Base-by-base conservation (phyloP, 1,140 invertebrate genomes). In the Lordiphosa mommai region DNA sequence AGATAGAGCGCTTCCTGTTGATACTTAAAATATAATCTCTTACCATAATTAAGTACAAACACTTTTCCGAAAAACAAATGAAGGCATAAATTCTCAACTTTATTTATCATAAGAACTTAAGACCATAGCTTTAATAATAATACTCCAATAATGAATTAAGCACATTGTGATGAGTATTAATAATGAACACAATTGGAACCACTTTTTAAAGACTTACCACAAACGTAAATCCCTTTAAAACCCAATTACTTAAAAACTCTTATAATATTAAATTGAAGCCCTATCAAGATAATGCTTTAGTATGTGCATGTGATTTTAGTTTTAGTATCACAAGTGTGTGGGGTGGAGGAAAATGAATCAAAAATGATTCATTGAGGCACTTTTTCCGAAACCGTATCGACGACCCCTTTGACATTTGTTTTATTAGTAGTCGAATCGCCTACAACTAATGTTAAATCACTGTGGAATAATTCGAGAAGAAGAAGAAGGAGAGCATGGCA, bases 341-440 rank as follows among this genome's bases (percentile, higher is more conserved):
- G n/a, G 41, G 40, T 23, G 56, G 34, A 69, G 50, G 53, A 50
- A 33, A 47, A 36, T 46, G 36, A 60, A 38, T 69, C 57, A 58
- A 61, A 27, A 17, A 61, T 34, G 32, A 47, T 59, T 65, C 43
- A 61, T 34, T 82, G 41, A 57, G 71, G 59, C 40, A 87, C 72
- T 66, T 87, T 87, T 55, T 87, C 85, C 79, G 85, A 86, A 70
- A 87, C 61, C 47, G 85, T 82, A 41, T 82, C 68, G 23, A 84
- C 68, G 23, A 84, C 48, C 61, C 63, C 67, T 77, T 80, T 80
- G 52, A 61, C 58, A 43, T 27, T 43, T 66, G 69, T 65, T 40
- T 55, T 61, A 66, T 64, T 71, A 60, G 64, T 84, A 70, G 57
- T 40, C 2, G 51, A 61, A 36, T 87, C 73, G 63, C 68, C 69